A percentile compares a stretch with the other conserved stretches of the same genome.
Evolutionary conservation across 2,113 vertebrate genomes (phyloP).

Genomic region (Notarius lentiginosus): DNA sequence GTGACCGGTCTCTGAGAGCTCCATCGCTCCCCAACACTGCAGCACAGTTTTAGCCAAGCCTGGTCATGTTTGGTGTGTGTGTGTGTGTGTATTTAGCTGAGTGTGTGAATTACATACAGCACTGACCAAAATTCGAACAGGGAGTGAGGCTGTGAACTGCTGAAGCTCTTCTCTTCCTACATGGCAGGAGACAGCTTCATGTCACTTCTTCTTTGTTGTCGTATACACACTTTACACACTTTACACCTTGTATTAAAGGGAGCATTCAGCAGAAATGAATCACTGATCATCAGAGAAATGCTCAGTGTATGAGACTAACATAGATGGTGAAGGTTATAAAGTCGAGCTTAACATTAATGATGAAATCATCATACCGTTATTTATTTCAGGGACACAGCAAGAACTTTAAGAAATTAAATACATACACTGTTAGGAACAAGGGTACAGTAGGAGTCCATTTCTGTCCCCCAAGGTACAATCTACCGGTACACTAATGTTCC

Average conservation of each 20-base stretch:
- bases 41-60: not conserved
- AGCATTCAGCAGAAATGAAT: not conserved
- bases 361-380: no score
- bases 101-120: not conserved
- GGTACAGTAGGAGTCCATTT: no score
- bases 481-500: no score
- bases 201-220: not conserved
- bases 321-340: not conserved
- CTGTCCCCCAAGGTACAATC: no score
- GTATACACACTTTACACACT: not conserved
- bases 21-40: not conserved
- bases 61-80: not conserved
- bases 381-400: no score
- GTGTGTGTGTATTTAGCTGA: not conserved
- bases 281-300: not conserved
- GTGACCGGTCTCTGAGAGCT: not conserved
- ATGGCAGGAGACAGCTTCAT: not conserved
- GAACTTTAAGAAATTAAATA: not conserved
- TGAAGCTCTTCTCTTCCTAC: not conserved
- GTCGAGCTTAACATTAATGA: not conserved
- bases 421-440: no score
- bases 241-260: not conserved
- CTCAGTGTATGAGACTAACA: not conserved
- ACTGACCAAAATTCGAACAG: not conserved
- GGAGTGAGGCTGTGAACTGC: not conserved